Evolutionary conservation across 2,797 vertebrate species (phyloP).

Genomic region (Gila robusta): DNA sequence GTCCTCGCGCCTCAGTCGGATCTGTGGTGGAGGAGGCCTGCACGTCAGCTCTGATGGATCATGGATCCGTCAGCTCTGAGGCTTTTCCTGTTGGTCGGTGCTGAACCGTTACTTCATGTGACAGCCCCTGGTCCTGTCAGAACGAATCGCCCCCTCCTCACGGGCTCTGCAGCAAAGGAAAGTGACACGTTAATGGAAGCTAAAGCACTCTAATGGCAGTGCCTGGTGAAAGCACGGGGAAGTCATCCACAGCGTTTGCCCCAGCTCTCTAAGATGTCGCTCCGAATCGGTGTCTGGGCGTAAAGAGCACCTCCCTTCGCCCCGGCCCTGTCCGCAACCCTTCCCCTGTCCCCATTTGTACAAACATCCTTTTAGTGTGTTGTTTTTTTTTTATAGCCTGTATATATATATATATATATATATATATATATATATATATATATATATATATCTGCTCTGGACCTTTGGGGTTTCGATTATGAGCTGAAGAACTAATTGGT

Average conservation of each 20-base stretch:
- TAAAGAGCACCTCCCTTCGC: constrained; percentile 37
- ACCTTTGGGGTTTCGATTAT: constrained; percentile 38
- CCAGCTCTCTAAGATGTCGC: constrained; percentile 66
- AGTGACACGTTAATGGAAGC: constrained; percentile 82
- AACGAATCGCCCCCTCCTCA: constrained; percentile 72
- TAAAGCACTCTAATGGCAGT: constrained; percentile 77
- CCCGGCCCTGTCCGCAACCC: constrained; percentile 38
- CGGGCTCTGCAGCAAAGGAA: constrained; percentile 70
- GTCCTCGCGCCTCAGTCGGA: constrained; percentile 56
- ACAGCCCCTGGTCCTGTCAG: constrained; percentile 78
- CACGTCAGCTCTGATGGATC: constrained; percentile 74
- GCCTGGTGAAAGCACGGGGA: constrained; percentile 67
- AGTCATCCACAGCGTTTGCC: constrained; percentile 65
- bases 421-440: neutral
- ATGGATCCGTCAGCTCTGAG: constrained; percentile 74
- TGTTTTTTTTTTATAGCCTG: neutral
- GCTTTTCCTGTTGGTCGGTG: constrained; percentile 72
- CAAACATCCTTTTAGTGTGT: constrained; percentile 22
- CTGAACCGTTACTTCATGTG: constrained; percentile 75
- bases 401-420: neutral
- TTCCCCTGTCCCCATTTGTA: constrained; percentile 35
- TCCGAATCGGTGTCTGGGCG: constrained; percentile 59
- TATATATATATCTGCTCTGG: neutral
- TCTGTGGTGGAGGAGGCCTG: constrained; percentile 67
- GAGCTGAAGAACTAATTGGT: constrained; percentile 60